These are phyloP conservation scores for Gymnothorax javanicus DNA, from an alignment of 2,797 vertebrate species.

Conservation along the genomic window DNA sequence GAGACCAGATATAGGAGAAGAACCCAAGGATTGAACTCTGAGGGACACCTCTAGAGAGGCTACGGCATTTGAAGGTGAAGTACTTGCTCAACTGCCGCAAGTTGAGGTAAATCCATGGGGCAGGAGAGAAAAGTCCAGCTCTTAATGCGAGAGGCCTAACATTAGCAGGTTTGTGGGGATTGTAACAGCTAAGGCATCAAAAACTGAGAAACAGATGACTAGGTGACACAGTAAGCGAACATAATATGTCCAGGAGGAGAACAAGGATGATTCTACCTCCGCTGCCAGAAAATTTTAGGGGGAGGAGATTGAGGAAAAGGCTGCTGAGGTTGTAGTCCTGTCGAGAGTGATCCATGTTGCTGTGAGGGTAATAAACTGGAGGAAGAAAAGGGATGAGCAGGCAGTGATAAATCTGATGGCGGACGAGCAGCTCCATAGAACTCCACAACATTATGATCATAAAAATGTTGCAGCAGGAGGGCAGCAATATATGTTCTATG, in stretches of 20 bases:
- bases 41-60: background rate
- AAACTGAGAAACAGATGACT: background rate
- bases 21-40: background rate
- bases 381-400: background rate
- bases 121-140: background rate
- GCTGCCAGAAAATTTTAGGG: background rate
- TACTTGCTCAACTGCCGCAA: background rate
- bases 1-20: background rate
- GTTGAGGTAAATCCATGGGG: background rate
- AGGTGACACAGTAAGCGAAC: background rate
- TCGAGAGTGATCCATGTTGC: background rate
- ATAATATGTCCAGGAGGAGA: background rate
- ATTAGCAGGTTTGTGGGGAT: background rate
- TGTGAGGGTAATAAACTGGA: slow-evolving; percentile 4
- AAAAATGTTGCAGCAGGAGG: background rate
- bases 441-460: background rate
- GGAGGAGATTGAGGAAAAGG: background rate
- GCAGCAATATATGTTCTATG: background rate
- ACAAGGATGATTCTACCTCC: background rate
- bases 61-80: background rate
- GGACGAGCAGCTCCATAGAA: background rate
- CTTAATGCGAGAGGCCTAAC: background rate
- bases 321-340: background rate
- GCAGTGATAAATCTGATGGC: background rate
- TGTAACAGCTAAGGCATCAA: background rate